Base-by-base conservation (phyloP, 2,113 vertebrate species). In the Saimiri boliviensis region DNA sequence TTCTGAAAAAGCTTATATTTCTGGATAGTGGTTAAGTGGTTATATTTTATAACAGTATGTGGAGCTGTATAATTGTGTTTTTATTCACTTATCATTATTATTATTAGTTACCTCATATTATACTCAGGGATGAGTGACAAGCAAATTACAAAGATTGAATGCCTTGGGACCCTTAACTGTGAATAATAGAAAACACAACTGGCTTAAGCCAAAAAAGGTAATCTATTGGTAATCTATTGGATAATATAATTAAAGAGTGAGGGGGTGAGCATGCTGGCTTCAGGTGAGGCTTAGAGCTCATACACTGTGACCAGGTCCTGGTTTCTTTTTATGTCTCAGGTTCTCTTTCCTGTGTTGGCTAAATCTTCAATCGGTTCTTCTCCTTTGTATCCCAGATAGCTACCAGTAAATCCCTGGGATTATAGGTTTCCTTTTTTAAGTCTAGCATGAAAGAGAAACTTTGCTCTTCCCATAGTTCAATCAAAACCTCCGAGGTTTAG, bases 291-390 rank as follows among this genome's bases (percentile, higher is more conserved):
- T 82, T 45, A 95, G 60, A 30, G 52, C 8, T 82, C 35, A 73
- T 4, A 60, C 8, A 47, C 49, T 45, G 27, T 85, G 76, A 92
- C 76, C 12, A 25, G 58, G 25, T 42, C 54, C 73, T 81, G 45
- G 12, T 60, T 94, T 96, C 63, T 92, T 95, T 96, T 92, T 90
- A 71, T 37, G 14, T 87, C 40, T 52, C 5, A 37, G 27, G n/a
- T 89, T 85, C 37, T 93, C 83, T 89, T 91, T 91, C 49, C 40
- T 83, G 14, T 45, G 58, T 82, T 77, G 70, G 83, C 7, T 71
- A 79, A 19, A 87, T 54, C 90, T 90, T 77, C 63, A 21, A 32
- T 86, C 70, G 35, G 8, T 9, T 87, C 23, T 97, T 93, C 6
- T 14, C 49, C 88, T 87, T 66, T 87, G 60, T 25, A 63, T 83